phyloP scores from a whole-genome alignment of 2,888 invertebrate species.

The Matsumyia berberina region DNA sequence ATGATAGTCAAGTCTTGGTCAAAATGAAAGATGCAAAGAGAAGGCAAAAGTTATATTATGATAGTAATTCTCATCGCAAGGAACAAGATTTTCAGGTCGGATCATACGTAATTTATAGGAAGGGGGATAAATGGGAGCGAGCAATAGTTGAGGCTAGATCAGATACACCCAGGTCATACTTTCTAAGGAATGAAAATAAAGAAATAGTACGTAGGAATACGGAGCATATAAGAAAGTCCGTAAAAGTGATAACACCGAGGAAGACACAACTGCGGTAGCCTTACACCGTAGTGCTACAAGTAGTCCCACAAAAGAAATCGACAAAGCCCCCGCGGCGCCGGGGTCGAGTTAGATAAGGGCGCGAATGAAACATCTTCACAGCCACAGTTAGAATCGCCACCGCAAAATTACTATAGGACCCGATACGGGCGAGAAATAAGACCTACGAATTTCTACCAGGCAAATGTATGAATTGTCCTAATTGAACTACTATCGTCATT shows the following conservation, averaged over 20 bases:
- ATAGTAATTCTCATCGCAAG: neutral
- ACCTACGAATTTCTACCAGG: neutral
- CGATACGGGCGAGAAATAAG: conserved; percentile 6
- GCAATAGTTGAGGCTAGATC: neutral
- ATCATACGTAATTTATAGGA: neutral
- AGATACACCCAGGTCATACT: neutral
- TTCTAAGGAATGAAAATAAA: neutral
- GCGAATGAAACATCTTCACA: neutral
- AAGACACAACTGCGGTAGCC: neutral
- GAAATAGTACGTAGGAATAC: neutral
- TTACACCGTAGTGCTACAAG: too few species aligned
- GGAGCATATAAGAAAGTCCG: neutral
- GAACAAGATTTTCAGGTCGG: neutral
- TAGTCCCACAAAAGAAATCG: too few species aligned
- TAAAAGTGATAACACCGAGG: neutral
- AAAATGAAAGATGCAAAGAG: neutral
- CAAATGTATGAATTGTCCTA: too few species aligned
- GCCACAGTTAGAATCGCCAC: conserved; percentile 13
- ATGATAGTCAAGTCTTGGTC: neutral
- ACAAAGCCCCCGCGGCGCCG: too few species aligned
- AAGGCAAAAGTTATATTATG: neutral
- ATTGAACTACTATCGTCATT: too few species aligned
- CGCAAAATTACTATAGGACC: conserved; percentile 8
- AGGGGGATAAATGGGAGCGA: neutral
- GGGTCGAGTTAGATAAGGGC: too few species aligned